Evolutionary conservation across 2,113 vertebrate genomes (phyloP).

Genomic region (Malurus cyaneus): DNA sequence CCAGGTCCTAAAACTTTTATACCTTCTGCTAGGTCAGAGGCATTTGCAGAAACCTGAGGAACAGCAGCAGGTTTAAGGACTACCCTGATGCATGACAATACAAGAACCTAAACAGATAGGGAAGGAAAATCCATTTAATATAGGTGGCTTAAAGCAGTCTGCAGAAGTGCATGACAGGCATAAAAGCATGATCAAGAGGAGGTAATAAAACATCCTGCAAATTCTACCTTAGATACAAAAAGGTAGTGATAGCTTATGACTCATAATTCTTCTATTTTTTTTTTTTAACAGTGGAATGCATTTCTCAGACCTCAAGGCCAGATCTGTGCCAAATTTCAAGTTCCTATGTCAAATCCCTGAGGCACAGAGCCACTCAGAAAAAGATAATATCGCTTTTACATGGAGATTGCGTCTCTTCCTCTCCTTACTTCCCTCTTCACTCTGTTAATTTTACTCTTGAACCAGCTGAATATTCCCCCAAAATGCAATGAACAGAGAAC

Average conservation of each 20-base stretch:
- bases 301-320: slow-evolving; percentile 18
- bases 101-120: accelerated
- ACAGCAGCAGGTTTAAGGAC: background rate
- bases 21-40: background rate
- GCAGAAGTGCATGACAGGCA: background rate
- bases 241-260: background rate
- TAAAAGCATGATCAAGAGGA: background rate
- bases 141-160: background rate
- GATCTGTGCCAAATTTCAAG: slow-evolving; percentile 21
- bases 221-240: background rate
- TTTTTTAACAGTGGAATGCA: background rate
- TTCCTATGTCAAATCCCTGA: background rate
- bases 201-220: background rate
- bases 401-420: background rate
- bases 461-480: background rate
- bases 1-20: background rate
- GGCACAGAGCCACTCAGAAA: background rate
- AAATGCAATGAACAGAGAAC: background rate
- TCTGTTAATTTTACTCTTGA: background rate
- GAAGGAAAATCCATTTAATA: background rate
- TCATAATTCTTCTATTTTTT: background rate
- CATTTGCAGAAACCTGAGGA: background rate
- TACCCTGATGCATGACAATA: background rate
- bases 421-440: background rate
- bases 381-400: background rate